phyloP scores from a whole-genome alignment of 2,797 vertebrate species.

The Gorsachius magnificus region DNA sequence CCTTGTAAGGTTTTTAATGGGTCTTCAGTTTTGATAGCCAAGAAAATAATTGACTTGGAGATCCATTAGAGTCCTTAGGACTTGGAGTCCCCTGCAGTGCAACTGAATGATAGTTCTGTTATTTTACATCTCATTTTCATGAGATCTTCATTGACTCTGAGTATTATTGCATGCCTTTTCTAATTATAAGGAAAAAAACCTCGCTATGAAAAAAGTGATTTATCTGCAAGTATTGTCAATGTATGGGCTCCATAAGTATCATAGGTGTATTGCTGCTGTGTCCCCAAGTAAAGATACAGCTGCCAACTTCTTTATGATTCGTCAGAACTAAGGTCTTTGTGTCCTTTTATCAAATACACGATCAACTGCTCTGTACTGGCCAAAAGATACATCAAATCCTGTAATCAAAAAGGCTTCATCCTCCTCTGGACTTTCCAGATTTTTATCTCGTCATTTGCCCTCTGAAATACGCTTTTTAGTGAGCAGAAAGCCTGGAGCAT shows the following conservation, averaged over 20 bases:
- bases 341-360: neutral
- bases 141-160: neutral
- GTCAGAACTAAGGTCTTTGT: neutral
- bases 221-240: neutral
- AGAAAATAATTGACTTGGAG: neutral
- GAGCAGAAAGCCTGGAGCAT: neutral
- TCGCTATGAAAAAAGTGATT: neutral
- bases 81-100: too few relatives aligned
- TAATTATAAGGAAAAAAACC: too few relatives aligned
- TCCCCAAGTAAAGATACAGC: neutral
- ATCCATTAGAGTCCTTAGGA: neutral
- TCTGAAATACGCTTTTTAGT: neutral
- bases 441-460: neutral
- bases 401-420: neutral
- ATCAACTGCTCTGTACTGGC: neutral
- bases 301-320: neutral
- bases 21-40: neutral
- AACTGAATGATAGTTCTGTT: neutral
- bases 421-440: neutral
- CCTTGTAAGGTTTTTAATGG: neutral
- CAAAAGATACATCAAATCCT: neutral
- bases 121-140: neutral
- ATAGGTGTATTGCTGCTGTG: neutral
- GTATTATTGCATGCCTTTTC: neutral
- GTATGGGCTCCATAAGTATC: neutral